A percentile compares a stretch with the other conserved stretches of the same genome.
Evolutionary conservation across 2,888 invertebrate genomes (phyloP).

Genomic region (Phalera bucephala): DNA sequence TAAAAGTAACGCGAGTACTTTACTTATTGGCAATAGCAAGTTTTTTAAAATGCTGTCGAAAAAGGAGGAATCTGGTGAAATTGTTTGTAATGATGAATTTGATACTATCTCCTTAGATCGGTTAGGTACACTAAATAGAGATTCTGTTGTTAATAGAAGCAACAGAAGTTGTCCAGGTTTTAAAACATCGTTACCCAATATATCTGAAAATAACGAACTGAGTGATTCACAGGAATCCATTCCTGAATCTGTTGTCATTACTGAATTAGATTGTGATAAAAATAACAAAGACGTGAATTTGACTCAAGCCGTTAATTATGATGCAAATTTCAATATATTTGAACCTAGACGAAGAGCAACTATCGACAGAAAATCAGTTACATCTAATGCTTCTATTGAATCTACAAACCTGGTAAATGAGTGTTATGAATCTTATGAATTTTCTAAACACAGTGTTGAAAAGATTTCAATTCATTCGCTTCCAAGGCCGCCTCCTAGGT

Average conservation of each 20-base stretch:
- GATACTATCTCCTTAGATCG: constrained; percentile 76
- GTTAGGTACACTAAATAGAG: constrained; percentile 68
- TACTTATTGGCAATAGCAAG: constrained; percentile 75
- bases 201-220: constrained; percentile 73
- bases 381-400: constrained; percentile 49
- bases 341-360: constrained; percentile 57
- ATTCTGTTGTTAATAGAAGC: constrained; percentile 71
- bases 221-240: constrained; percentile 63
- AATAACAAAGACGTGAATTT: constrained; percentile 25
- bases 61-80: constrained; percentile 73
- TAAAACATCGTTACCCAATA: constrained; percentile 74
- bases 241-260: constrained; percentile 46
- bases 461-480: constrained; percentile 26
- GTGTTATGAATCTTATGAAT: constrained; percentile 72
- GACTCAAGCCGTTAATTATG: constrained; percentile 54
- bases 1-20: constrained; percentile 58
- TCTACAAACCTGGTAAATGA: constrained; percentile 66
- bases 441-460: constrained; percentile 33
- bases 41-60: constrained; percentile 75
- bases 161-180: constrained; percentile 77
- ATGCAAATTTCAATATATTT: constrained; percentile 57
- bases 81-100: constrained; percentile 73
- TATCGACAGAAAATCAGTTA: constrained; percentile 40
- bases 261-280: constrained; percentile 45
- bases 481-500: constrained; percentile 63